phyloP scores from a whole-genome alignment of 2,888 invertebrate genomes.

The Aradus depressus region DNA sequence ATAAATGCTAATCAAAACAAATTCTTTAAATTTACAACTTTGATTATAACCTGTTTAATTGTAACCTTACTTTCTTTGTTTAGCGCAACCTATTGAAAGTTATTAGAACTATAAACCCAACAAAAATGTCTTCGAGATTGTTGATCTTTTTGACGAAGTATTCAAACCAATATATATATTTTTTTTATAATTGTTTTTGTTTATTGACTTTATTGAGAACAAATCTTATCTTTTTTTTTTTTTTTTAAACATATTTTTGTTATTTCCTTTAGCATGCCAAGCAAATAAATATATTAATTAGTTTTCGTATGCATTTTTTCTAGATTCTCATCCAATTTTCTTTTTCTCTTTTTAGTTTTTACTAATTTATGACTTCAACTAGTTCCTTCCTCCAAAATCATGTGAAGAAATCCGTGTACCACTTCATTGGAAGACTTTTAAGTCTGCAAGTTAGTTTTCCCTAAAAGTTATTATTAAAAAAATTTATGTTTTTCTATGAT shows the following conservation, averaged over 20 bases:
- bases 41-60: conserved; percentile 9
- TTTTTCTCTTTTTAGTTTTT: no score
- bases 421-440: no score
- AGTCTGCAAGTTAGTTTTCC: no score
- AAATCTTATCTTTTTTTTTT: background rate
- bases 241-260: background rate
- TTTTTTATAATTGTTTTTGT: background rate
- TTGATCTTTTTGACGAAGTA: conserved; percentile 10
- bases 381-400: no score
- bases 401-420: no score
- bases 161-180: background rate
- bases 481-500: no score
- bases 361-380: no score
- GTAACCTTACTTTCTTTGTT: conserved; percentile 14
- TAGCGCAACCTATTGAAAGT: conserved; percentile 16
- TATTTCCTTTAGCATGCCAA: background rate
- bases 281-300: background rate
- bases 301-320: background rate
- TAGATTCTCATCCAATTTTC: no score
- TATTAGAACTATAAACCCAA: conserved; percentile 5
- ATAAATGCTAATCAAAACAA: background rate
- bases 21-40: background rate
- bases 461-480: no score
- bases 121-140: conserved; percentile 14
- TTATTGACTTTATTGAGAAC: background rate